These are phyloP conservation scores for Scaptomyza reducta DNA, from an alignment of 2,888 invertebrate species.

Conservation along the genomic window DNA sequence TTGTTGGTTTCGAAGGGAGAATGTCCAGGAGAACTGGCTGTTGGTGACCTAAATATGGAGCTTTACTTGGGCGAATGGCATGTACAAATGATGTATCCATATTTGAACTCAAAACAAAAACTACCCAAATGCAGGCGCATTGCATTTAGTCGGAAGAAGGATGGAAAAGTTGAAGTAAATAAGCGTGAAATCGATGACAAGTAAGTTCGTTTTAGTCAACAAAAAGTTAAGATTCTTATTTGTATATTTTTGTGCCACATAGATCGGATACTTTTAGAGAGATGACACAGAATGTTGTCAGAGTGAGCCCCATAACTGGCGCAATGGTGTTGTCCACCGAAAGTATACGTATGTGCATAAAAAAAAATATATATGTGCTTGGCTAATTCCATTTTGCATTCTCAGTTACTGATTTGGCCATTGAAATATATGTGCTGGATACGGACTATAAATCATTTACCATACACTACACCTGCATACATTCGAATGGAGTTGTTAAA, in stretches of 20 bases:
- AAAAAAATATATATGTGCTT: neutral
- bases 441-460: constrained; percentile 87
- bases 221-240: neutral
- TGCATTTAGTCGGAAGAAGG: neutral
- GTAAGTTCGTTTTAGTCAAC: constrained; percentile 21
- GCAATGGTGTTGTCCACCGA: neutral
- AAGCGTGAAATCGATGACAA: neutral
- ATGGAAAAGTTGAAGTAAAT: neutral
- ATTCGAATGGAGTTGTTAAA: neutral
- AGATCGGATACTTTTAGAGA: constrained; percentile 17
- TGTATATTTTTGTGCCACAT: neutral
- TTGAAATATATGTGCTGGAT: constrained; percentile 83
- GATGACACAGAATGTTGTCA: accelerated
- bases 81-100: constrained; percentile 17
- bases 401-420: constrained; percentile 13
- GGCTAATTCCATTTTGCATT: neutral
- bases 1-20: neutral
- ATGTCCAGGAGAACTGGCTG: constrained; percentile 33
- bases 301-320: neutral
- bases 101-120: accelerated
- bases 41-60: constrained; percentile 32
- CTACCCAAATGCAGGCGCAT: constrained; percentile 15
- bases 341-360: constrained; percentile 4
- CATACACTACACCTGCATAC: constrained; percentile 86
- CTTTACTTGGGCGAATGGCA: constrained; percentile 43